phyloP scores from a whole-genome alignment of 2,888 invertebrate genomes.

The Ornithoptera alexandrae region DNA sequence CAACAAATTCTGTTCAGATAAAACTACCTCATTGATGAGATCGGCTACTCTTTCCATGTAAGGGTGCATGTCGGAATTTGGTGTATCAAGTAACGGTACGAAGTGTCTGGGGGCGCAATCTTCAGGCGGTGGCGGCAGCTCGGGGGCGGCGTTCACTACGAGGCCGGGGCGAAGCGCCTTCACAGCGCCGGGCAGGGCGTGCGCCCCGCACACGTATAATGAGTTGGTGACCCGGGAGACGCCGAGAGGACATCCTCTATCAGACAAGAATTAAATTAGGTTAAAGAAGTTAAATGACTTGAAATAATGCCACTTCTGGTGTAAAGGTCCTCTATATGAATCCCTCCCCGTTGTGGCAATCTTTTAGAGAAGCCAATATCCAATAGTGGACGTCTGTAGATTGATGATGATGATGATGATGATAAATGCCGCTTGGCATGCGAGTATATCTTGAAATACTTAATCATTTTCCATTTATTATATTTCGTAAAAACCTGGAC shows the following conservation, averaged over 20 bases:
- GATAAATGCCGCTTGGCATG: too few species aligned
- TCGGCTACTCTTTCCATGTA: constrained; percentile 90
- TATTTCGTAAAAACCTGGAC: too few species aligned
- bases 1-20: background rate
- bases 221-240: constrained; percentile 86
- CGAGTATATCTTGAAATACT: too few species aligned
- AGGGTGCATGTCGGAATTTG: constrained; percentile 84
- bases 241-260: constrained; percentile 77
- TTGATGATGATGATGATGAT: too few species aligned
- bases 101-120: constrained; percentile 82
- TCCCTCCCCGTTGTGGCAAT: too few species aligned
- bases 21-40: constrained; percentile 84
- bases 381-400: too few species aligned
- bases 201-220: constrained; percentile 89
- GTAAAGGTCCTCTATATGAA: too few species aligned
- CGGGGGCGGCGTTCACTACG: constrained; percentile 90
- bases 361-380: too few species aligned
- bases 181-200: constrained; percentile 84
- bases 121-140: constrained; percentile 85
- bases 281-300: background rate
- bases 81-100: constrained; percentile 87
- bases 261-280: background rate
- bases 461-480: too few species aligned
- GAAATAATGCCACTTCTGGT: too few species aligned
- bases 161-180: constrained; percentile 85